Evolutionary conservation across 2,113 vertebrate genomes (phyloP).

Genomic region (Delphinapterus leucas): DNA sequence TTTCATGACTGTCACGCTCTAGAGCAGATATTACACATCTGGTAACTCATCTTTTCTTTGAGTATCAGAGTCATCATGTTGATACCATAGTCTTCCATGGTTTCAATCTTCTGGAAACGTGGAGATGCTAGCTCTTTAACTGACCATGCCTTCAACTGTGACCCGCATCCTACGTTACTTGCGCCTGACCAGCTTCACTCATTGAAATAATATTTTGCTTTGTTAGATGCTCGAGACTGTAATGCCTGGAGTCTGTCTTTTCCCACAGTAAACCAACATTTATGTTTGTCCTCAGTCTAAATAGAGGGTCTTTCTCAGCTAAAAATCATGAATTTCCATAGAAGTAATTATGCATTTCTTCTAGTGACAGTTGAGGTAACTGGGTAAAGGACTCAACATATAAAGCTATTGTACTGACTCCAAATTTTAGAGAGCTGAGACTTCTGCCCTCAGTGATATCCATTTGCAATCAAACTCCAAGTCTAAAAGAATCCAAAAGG

Average conservation of each 20-base stretch:
- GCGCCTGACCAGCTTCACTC: background rate
- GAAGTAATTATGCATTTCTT: background rate
- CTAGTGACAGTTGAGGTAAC: background rate
- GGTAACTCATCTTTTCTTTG: background rate
- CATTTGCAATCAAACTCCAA: background rate
- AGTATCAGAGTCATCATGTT: background rate
- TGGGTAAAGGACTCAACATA: background rate
- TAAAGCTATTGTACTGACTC: background rate
- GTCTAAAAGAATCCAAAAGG: background rate
- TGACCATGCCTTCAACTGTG: background rate
- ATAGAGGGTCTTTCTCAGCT: background rate
- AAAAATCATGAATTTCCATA: background rate
- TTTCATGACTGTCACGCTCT: background rate
- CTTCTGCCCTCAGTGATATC: background rate
- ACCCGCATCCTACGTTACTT: fast-evolving
- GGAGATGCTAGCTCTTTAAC: background rate
- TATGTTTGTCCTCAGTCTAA: background rate
- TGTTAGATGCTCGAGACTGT: too few relatives aligned
- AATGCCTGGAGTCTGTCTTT: background rate
- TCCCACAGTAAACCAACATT: background rate
- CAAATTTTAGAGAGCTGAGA: background rate
- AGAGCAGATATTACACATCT: background rate
- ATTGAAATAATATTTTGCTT: background rate
- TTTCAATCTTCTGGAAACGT: background rate
- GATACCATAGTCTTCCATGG: background rate